Conservation (phyloP, 2,888 invertebrate genomes). For the Temnothorax unifasciatus region DNA sequence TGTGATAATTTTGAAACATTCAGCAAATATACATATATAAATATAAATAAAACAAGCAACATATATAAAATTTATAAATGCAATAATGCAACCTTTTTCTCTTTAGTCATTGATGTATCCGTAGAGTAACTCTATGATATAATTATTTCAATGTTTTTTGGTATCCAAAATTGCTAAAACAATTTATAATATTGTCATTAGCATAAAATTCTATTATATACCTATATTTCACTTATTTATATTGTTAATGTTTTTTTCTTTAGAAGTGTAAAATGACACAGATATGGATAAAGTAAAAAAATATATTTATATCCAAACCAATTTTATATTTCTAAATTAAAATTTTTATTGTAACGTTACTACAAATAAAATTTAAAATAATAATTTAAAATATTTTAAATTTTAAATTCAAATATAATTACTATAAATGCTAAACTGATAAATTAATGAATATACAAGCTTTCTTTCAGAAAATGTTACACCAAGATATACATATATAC, state of each 20-base stretch:
- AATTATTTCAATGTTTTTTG: slow-evolving; percentile 52
- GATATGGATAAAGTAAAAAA: background rate
- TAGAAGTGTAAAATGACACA: background rate
- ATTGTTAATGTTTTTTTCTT: background rate
- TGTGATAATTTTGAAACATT: background rate
- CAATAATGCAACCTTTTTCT: slow-evolving; percentile 78
- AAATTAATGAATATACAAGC: background rate
- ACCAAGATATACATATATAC: background rate
- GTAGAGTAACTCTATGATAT: slow-evolving; percentile 61
- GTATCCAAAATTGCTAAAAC: slow-evolving; percentile 67
- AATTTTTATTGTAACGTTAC: background rate
- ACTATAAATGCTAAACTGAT: background rate
- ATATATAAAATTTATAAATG: slow-evolving; percentile 50
- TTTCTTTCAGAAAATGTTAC: background rate
- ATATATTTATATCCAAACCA: background rate
- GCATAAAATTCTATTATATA: background rate
- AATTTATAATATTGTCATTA: slow-evolving; percentile 52
- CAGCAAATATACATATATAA: background rate
- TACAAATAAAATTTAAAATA: background rate
- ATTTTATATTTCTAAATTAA: slow-evolving; percentile 4
- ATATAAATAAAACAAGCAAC: slow-evolving; percentile 43
- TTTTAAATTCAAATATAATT: background rate
- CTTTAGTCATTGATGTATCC: slow-evolving; percentile 80
- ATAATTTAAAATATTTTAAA: background rate
- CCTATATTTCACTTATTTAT: background rate